A percentile compares a stretch with the other conserved stretches of the same genome.
Evolutionary conservation across 2,797 vertebrate genomes (phyloP).

Genomic region (Podarcis siculus): DNA sequence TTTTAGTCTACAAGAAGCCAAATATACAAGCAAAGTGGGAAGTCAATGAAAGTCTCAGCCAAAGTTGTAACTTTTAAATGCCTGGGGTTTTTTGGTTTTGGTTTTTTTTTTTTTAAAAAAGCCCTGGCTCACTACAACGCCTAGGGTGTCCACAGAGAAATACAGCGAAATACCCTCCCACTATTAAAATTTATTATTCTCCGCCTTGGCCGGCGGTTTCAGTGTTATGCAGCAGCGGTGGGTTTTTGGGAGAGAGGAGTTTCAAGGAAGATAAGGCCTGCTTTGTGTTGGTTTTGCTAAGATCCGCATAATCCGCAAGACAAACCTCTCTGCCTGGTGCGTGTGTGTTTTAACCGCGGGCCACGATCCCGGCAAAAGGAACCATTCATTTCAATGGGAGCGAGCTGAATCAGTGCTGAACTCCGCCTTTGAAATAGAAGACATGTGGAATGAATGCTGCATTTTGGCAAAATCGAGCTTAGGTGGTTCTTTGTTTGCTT

Average conservation of each 20-base stretch:
- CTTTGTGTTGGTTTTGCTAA: not conserved
- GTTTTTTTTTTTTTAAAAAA: constrained; percentile 19
- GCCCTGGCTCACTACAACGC: not conserved
- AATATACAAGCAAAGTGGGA: constrained; percentile 63
- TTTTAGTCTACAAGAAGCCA: constrained; percentile 48
- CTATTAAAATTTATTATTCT: constrained; percentile 61
- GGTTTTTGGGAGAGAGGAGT: not conserved
- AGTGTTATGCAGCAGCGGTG: not conserved
- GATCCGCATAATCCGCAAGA: not conserved
- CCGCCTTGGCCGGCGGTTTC: not conserved
- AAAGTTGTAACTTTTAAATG: constrained; percentile 71
- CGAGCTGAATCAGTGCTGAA: too few species aligned
- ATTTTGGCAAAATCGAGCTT: not conserved
- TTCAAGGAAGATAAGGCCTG: not conserved
- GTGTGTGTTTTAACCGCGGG: not conserved
- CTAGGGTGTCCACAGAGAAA: constrained; percentile 24
- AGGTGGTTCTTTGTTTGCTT: not conserved
- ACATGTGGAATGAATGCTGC: not conserved
- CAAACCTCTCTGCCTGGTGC: not conserved
- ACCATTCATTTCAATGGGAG: not conserved
- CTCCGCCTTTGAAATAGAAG: not conserved
- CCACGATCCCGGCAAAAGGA: not conserved
- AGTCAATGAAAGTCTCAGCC: constrained; percentile 75
- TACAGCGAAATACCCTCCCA: not conserved
- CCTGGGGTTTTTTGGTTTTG: not conserved